Evolutionary conservation across 2,113 vertebrate genomes (phyloP).

Genomic region (Mionectes macconnelli): DNA sequence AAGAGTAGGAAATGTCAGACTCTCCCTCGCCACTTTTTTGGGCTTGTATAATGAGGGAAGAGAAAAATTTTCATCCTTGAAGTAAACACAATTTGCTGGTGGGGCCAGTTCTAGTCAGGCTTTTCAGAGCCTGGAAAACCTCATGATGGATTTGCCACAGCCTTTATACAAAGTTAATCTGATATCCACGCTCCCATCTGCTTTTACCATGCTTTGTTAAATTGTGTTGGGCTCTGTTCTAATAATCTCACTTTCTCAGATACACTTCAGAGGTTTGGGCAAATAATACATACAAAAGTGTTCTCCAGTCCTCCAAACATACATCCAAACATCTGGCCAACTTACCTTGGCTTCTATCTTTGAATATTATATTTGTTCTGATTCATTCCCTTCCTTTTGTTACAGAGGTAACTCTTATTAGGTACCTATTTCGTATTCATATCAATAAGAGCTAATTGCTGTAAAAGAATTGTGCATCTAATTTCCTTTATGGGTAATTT

Average conservation of each 20-base stretch:
- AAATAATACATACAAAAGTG: background rate
- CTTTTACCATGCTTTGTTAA: slow-evolving; percentile 28
- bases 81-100: slow-evolving; percentile 25
- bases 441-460: slow-evolving; percentile 11
- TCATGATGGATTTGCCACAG: slow-evolving; percentile 45
- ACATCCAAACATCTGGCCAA: background rate
- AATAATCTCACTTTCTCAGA: background rate
- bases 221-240: background rate
- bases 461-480: background rate
- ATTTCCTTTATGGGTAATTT: slow-evolving; percentile 10
- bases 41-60: background rate
- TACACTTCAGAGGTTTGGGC: background rate
- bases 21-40: fast-evolving
- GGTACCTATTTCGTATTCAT: background rate
- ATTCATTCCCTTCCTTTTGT: background rate
- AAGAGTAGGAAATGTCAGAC: background rate
- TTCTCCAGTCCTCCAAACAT: background rate
- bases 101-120: background rate
- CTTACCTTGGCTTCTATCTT: background rate
- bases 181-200: background rate
- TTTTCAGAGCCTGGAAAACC: background rate
- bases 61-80: background rate
- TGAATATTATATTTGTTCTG: background rate
- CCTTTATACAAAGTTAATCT: slow-evolving; percentile 33
- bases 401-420: background rate